Percentiles rank a stretch among this genome's conserved stretches.
Evolutionary conservation across 2,113 vertebrate genomes (phyloP).

Genomic region (Anguilla japonica): DNA sequence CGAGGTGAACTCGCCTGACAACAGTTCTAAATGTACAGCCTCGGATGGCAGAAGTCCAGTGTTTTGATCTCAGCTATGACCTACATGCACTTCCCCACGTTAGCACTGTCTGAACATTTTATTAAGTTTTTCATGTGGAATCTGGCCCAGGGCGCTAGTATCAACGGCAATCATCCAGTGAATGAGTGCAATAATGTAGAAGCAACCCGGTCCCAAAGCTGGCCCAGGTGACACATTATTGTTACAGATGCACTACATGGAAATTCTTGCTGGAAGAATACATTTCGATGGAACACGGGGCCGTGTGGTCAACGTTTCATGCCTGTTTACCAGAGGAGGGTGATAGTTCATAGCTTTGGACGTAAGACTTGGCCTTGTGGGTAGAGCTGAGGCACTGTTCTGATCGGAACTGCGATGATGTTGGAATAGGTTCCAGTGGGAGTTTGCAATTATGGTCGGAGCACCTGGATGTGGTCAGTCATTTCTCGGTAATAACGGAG

Average conservation of each 20-base stretch:
- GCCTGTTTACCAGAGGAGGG: background rate
- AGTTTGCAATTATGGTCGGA: background rate
- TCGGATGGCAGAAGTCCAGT: background rate
- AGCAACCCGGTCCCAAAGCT: conserved; percentile 44
- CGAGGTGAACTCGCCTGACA: background rate
- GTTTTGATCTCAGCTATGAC: background rate
- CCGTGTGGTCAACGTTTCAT: background rate
- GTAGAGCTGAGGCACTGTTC: background rate
- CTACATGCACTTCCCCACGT: background rate
- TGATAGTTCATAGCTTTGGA: background rate
- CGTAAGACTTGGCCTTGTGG: background rate
- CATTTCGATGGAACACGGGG: background rate
- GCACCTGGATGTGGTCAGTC: background rate
- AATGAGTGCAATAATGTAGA: conserved; percentile 51
- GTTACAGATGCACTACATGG: background rate
- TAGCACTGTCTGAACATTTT: background rate
- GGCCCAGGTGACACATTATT: conserved; percentile 19
- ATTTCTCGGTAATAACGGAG: background rate
- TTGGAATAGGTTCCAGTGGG: background rate
- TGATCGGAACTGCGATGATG: background rate
- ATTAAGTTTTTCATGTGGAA: background rate
- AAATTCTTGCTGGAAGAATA: background rate
- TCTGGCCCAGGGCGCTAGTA: conserved; percentile 21
- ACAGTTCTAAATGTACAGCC: background rate
- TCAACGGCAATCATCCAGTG: conserved; percentile 38